Evolutionary conservation across 2,113 vertebrate species (phyloP).

Genomic region (Burhinus oedicnemus): DNA sequence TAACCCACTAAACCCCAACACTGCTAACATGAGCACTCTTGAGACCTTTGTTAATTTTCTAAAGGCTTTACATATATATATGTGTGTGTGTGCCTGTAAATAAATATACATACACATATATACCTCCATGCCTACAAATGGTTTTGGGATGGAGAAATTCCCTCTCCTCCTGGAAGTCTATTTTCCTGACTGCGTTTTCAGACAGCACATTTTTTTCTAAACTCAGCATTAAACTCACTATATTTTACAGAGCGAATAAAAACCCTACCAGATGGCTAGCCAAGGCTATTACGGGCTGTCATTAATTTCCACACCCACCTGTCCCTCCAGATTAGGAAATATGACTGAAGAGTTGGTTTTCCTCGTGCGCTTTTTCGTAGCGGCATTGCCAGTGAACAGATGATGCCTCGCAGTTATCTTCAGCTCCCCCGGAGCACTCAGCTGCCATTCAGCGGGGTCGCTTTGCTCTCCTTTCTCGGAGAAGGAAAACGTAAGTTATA

Average conservation of each 20-base stretch:
- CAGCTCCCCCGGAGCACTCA: background rate
- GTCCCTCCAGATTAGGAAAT: conserved; percentile 46
- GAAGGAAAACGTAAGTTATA: background rate
- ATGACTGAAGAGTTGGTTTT: background rate
- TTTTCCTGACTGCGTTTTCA: background rate
- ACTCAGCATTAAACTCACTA: background rate
- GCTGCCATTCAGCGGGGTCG: background rate
- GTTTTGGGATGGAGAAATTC: background rate
- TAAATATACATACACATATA: too few species aligned
- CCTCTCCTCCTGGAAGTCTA: background rate
- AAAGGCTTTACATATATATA: background rate
- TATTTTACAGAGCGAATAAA: conserved; percentile 16
- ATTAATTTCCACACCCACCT: conserved; percentile 32
- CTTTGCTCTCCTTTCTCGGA: background rate
- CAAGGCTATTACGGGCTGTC: conserved; percentile 30
- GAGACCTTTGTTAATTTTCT: background rate
- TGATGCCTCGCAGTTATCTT: background rate
- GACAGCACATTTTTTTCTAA: background rate
- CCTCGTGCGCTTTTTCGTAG: background rate
- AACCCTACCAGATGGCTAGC: conserved; percentile 33
- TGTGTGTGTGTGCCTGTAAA: too few species aligned
- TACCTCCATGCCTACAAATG: background rate
- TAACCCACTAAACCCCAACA: background rate
- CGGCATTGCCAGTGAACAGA: background rate
- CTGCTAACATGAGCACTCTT: background rate